Percentiles rank a stretch among this genome's conserved stretches.
Conservation (phyloP, 2,797 vertebrate species). For the Catharus ustulatus region DNA sequence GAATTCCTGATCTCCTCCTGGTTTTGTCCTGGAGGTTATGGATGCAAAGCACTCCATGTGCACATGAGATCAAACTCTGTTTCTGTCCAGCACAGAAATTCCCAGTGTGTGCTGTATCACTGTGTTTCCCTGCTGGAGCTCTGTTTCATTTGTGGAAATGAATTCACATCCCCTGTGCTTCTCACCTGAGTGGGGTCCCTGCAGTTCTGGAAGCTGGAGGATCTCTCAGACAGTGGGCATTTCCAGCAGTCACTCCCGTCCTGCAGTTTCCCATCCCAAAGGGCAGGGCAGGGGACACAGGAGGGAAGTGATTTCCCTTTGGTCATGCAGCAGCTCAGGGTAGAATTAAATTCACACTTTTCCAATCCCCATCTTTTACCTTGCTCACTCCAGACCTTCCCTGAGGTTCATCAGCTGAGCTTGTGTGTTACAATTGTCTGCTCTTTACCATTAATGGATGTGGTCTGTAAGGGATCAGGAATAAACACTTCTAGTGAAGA, state of each 20-base stretch:
- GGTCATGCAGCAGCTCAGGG: not conserved
- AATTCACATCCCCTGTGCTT: not conserved
- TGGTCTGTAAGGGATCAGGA: not conserved
- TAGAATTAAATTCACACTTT: not conserved
- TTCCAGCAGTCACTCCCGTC: not conserved
- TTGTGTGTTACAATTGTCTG: not conserved
- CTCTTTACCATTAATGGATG: not conserved
- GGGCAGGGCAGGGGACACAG: not conserved
- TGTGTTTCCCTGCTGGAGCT: not conserved
- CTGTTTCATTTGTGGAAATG: not conserved
- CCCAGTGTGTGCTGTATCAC: not conserved
- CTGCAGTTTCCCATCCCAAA: not conserved
- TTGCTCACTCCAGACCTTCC: not conserved
- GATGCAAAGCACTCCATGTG: not conserved
- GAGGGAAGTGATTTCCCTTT: not conserved
- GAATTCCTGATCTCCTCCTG: not conserved
- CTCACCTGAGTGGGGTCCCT: not conserved
- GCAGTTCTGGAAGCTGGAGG: not conserved
- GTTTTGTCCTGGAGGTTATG: not conserved
- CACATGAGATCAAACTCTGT: accelerated
- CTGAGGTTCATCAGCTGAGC: not conserved
- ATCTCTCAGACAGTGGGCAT: not conserved
- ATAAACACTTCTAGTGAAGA: not conserved
- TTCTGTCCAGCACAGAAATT: not conserved
- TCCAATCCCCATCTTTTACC: not conserved